These are phyloP conservation scores for Pharmacophagus antenor DNA, from an alignment of 2,888 invertebrate species.

Conservation along the genomic window DNA sequence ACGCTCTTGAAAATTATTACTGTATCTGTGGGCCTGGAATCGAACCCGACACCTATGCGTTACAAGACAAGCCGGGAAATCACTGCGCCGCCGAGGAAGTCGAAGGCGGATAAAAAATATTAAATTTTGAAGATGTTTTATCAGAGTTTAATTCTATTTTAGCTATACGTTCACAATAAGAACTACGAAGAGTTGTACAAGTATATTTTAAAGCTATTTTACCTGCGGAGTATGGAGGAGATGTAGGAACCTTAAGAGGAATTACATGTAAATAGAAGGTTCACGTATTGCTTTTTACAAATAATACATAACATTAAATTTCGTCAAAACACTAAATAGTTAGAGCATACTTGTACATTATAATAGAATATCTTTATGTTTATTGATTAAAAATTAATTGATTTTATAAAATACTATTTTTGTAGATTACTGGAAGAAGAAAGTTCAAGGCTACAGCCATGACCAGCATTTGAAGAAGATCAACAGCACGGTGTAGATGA, in stretches of 20 bases:
- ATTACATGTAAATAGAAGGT: slow-evolving; percentile 49
- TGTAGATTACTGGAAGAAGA: slow-evolving; percentile 61
- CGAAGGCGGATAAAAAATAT: too few species aligned
- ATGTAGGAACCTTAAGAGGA: slow-evolving; percentile 74
- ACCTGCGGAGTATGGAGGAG: slow-evolving; percentile 85
- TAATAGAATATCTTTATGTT: background rate
- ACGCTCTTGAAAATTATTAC: too few species aligned
- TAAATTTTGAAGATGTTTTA: background rate
- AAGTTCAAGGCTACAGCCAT: slow-evolving; percentile 68
- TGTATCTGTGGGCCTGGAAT: too few species aligned
- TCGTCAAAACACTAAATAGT: too few species aligned
- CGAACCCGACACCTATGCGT: too few species aligned
- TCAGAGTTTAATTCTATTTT: slow-evolving; percentile 19
- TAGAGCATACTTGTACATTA: background rate
- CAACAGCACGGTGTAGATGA: slow-evolving; percentile 75
- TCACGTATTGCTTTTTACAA: background rate
- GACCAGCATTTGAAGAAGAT: slow-evolving; percentile 80
- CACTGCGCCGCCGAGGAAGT: too few species aligned
- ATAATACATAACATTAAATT: too few species aligned
- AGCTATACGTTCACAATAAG: slow-evolving; percentile 79
- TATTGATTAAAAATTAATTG: too few species aligned
- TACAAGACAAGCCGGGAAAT: too few species aligned
- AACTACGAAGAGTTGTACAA: slow-evolving; percentile 80
- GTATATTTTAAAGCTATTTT: slow-evolving; percentile 78
- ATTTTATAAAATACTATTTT: too few species aligned